Conservation (phyloP, 2,113 vertebrate genomes). For the Corvus moneduloides region DNA sequence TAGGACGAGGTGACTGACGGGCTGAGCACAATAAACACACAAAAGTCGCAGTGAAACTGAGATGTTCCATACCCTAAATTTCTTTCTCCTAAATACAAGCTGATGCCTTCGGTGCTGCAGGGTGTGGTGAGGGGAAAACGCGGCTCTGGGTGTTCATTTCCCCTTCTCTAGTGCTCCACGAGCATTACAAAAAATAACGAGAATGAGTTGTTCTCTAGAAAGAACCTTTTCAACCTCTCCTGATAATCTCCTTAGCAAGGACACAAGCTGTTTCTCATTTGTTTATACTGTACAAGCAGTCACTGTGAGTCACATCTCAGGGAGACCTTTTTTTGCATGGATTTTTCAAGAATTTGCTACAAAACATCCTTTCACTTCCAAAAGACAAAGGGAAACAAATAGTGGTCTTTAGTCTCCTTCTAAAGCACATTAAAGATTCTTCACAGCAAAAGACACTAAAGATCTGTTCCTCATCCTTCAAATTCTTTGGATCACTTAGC, state of each 20-base stretch:
- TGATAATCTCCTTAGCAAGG: constrained; percentile 50
- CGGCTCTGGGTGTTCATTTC: neutral
- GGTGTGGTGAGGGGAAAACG: neutral
- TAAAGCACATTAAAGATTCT: constrained; percentile 21
- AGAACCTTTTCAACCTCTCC: constrained; percentile 40
- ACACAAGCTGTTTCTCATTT: constrained; percentile 42
- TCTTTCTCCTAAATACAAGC: neutral
- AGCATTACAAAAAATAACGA: neutral
- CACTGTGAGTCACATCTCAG: constrained; percentile 1
- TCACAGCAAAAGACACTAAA: neutral
- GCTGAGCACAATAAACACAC: neutral
- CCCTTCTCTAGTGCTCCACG: neutral
- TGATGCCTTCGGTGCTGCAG: neutral
- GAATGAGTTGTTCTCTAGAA: constrained; percentile 15
- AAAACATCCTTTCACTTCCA: constrained; percentile 36
- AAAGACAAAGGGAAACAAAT: constrained; percentile 12
- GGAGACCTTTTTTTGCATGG: neutral
- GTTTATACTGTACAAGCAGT: constrained; percentile 23
- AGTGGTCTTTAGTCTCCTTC: neutral
- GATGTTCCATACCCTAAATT: neutral
- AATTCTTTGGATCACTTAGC: constrained; percentile 7
- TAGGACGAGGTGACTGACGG: neutral
- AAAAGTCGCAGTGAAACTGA: rapidly evolving
- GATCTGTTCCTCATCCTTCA: neutral
- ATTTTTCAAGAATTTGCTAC: constrained; percentile 15